A percentile compares a stretch with the other conserved stretches of the same genome.
phyloP scores from a whole-genome alignment of 2,113 vertebrate genomes.

The Callopanchax toddi region DNA sequence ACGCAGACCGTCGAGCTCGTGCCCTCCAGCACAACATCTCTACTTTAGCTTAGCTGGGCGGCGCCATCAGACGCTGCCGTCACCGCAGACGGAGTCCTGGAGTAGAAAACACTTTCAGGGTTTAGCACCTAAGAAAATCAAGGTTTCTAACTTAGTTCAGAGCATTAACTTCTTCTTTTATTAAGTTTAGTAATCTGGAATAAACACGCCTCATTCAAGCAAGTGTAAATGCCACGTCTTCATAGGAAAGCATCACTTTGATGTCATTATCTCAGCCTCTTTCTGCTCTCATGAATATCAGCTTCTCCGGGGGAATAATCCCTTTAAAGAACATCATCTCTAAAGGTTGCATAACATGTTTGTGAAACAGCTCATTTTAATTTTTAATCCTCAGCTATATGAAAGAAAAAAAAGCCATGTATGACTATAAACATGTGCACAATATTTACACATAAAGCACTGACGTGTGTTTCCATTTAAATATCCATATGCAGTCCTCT shows the following conservation, averaged over 20 bases:
- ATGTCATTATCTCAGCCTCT: constrained; percentile 36
- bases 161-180: not conserved
- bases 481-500: not conserved
- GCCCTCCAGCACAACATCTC: constrained; percentile 34
- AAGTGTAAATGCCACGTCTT: constrained; percentile 12
- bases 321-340: not conserved
- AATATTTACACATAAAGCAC: not conserved
- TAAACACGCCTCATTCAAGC: not conserved
- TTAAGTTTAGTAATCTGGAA: no score
- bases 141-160: constrained; percentile 22
- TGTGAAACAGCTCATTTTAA: not conserved
- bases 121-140: not conserved
- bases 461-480: not conserved
- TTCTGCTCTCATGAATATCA: constrained; percentile 14
- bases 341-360: constrained; percentile 5
- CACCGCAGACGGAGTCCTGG: constrained; percentile 16
- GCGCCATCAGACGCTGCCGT: constrained; percentile 25
- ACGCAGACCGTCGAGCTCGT: constrained; percentile 12
- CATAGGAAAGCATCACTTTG: constrained; percentile 28
- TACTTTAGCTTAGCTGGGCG: constrained; percentile 14
- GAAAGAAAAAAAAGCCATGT: not conserved
- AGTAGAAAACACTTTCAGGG: constrained; percentile 24
- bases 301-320: constrained; percentile 1
- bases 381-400: not conserved
- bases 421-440: not conserved